Base-by-base conservation (phyloP, 92 coral and sea anemone genomes). In the Palythoa grandiflora region DNA sequence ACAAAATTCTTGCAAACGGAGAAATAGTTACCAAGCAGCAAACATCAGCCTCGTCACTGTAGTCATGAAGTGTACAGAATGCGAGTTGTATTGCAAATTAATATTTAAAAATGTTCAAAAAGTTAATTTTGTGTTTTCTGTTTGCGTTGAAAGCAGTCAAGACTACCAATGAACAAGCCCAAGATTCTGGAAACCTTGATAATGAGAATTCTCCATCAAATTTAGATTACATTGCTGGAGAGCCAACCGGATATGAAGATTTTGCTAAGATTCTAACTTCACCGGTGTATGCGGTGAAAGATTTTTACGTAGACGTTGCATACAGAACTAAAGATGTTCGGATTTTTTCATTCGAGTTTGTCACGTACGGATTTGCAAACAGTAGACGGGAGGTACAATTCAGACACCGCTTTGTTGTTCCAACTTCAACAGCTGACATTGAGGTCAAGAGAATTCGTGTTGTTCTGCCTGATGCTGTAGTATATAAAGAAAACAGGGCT, bases 401-500 rank as follows among this genome's bases (percentile, higher is more conserved):
- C 79, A 91, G 80, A 21, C 91, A 93, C 79, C 89, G 87, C 48
- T 89, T 88, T 61, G 80, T 75, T 17, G 73, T 88, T 47, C 80
- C 90, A 36, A 70, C 83, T 36, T 84, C 90, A 48, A 85, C 96
- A n/a, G 93, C 84, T 37, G 91, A 80, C 20, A 91, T 90, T 38
- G 87, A 83, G 80, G 88, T 80, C 16, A 73, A 90, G 53, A 77
- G 65, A 1, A 59, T 97, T 17, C 71, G 73, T 52, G 94, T 97
- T 17, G 57, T 48, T 63, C 87, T 97, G 47, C 95, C 96, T 2
- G 99, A 95, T 90, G 87, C 93, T 60, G 68, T 97, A 17, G 91
- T 90, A 35, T 95, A 84, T 83, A 81, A 79, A 20, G 98, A 97
- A 72, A 94, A 97, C 93, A 92, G 68, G 75, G 94, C 96, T 5